A percentile compares a stretch with the other conserved stretches of the same genome.
phyloP scores from a whole-genome alignment of 2,888 invertebrate genomes.

The Cremastobaeus sp. region DNA sequence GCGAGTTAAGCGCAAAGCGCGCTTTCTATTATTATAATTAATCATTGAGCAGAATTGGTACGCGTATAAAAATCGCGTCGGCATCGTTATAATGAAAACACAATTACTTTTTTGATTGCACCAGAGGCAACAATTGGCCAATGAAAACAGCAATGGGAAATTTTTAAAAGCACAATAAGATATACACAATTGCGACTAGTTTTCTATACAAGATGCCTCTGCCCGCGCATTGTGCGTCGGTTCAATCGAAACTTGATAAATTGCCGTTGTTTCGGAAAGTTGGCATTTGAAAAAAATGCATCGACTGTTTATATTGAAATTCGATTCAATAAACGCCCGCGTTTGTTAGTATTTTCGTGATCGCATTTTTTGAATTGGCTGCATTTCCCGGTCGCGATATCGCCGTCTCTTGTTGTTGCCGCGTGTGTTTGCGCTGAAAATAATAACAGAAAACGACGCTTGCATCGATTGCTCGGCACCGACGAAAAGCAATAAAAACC shows the following conservation, averaged over 20 bases:
- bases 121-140: constrained; percentile 28
- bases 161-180: constrained; percentile 57
- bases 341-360: constrained; percentile 54
- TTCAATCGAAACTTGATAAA: constrained; percentile 59
- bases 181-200: constrained; percentile 55
- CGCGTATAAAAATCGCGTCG: neutral
- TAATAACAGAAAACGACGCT: constrained; percentile 42
- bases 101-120: constrained; percentile 37
- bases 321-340: constrained; percentile 55
- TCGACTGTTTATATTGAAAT: constrained; percentile 59
- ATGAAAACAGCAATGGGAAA: constrained; percentile 38
- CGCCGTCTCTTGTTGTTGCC: constrained; percentile 43
- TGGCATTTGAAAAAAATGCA: constrained; percentile 47
- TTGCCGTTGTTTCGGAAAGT: constrained; percentile 57
- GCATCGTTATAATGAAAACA: constrained; percentile 4
- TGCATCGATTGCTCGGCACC: constrained; percentile 26
- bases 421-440: constrained; percentile 44
- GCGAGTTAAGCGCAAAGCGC: no score
- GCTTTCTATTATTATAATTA: no score
- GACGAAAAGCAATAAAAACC: neutral
- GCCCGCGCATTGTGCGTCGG: constrained; percentile 45
- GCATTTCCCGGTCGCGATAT: constrained; percentile 34
- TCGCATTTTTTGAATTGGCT: constrained; percentile 57
- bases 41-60: no score
- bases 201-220: constrained; percentile 52